Evolutionary conservation across 1,140 invertebrate species (phyloP).

Genomic region (Drosophila persimilis): DNA sequence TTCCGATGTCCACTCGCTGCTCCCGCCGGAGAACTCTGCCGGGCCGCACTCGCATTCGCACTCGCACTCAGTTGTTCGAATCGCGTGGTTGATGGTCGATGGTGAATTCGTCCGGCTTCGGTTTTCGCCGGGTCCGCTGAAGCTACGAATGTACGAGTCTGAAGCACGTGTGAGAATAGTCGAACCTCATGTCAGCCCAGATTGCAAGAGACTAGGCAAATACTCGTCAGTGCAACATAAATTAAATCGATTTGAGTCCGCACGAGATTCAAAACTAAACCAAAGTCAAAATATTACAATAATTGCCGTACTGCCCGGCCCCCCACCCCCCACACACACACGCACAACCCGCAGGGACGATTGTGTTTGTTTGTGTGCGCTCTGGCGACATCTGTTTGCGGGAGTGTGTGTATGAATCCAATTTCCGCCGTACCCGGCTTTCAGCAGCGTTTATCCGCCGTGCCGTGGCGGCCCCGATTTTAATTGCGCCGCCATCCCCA

Average conservation of each 20-base stretch:
- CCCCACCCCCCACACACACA: too few relatives aligned
- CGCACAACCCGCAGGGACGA: background rate
- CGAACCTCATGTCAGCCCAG: background rate
- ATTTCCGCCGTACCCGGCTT: conserved; percentile 56
- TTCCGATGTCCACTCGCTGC: conserved; percentile 48
- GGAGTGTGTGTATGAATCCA: conserved; percentile 45
- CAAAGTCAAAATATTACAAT: conserved; percentile 61
- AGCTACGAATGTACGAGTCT: conserved; percentile 52
- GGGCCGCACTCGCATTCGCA: conserved; percentile 8
- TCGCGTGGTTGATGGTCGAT: conserved; percentile 54
- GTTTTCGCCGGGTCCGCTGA: conserved; percentile 59
- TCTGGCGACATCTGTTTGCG: conserved; percentile 5
- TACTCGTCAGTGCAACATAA: conserved; percentile 52
- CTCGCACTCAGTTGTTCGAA: conserved; percentile 60
- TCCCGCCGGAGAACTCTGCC: conserved; percentile 25
- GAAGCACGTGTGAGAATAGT: conserved; percentile 31
- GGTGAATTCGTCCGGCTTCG: conserved; percentile 51
- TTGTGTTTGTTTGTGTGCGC: conserved; percentile 20
- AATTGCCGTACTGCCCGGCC: conserved; percentile 9
- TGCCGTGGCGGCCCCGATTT: conserved; percentile 16
- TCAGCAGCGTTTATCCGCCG: conserved; percentile 12
- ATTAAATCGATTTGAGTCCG: conserved; percentile 71
- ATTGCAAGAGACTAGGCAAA: conserved; percentile 50
- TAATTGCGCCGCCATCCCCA: conserved; percentile 26
- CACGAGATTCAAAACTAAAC: conserved; percentile 59